phyloP scores from a whole-genome alignment of 1,140 invertebrate genomes.

The Drosophila azteca region DNA sequence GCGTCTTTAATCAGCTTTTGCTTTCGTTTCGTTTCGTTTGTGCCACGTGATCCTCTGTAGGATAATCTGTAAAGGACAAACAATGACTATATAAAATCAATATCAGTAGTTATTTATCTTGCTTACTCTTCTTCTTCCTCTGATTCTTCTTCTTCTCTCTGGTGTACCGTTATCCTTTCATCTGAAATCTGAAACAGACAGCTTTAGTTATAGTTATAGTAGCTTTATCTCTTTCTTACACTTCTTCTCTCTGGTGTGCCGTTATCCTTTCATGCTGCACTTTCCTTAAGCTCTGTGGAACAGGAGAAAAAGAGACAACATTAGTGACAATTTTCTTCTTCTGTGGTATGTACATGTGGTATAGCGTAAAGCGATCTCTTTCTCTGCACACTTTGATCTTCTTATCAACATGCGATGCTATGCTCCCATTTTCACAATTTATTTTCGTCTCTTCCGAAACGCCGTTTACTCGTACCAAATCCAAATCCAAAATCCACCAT shows the following conservation, averaged over 20 bases:
- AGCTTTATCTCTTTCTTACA: too few relatives aligned
- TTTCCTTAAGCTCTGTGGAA: too few relatives aligned
- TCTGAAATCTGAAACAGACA: neutral
- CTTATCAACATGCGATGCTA: slow-evolving; percentile 43
- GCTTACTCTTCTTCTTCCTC: neutral
- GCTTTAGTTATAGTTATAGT: too few relatives aligned
- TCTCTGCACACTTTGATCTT: slow-evolving; percentile 22
- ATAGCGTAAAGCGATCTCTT: too few relatives aligned
- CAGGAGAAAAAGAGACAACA: too few relatives aligned
- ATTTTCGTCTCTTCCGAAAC: slow-evolving; percentile 16
- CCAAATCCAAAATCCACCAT: slow-evolving; percentile 23
- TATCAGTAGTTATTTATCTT: neutral
- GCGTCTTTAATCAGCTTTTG: slow-evolving; percentile 65
- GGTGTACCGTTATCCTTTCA: slow-evolving; percentile 17
- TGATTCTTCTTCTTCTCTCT: neutral
- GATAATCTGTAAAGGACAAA: slow-evolving; percentile 8
- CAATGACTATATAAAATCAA: neutral
- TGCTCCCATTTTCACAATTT: slow-evolving; percentile 52
- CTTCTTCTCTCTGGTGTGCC: too few relatives aligned
- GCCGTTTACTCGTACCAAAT: slow-evolving; percentile 20
- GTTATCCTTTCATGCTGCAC: too few relatives aligned
- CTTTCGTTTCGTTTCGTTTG: slow-evolving; percentile 58
- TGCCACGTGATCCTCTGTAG: slow-evolving; percentile 54
- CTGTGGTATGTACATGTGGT: too few relatives aligned
- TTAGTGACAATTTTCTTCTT: neutral